A percentile compares a stretch with the other conserved stretches of the same genome.
Evolutionary conservation across 2,113 vertebrate genomes (phyloP).

Genomic region (Centrocercus urophasianus): DNA sequence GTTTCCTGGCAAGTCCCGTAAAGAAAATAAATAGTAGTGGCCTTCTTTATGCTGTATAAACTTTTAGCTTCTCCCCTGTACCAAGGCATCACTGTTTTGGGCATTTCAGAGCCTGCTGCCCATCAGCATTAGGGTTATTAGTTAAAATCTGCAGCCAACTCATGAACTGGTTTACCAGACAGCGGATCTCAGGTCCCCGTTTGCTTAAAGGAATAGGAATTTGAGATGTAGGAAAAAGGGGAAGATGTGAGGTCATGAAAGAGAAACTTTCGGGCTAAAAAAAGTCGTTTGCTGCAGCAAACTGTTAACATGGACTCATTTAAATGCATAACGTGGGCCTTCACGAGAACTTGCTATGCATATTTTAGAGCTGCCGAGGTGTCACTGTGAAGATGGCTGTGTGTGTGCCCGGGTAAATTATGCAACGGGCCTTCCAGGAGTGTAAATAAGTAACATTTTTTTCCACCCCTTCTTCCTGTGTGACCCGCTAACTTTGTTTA

Average conservation of each 20-base stretch:
- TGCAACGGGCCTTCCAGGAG: neutral
- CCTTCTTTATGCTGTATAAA: neutral
- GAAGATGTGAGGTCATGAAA: neutral
- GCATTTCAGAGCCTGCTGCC: neutral
- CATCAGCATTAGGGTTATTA: neutral
- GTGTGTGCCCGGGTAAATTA: neutral
- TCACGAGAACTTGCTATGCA: neutral
- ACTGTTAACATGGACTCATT: neutral
- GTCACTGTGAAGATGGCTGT: slow-evolving; percentile 10
- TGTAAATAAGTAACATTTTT: neutral
- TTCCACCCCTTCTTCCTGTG: neutral
- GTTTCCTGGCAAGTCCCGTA: neutral
- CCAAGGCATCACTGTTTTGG: neutral
- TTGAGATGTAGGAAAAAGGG: neutral
- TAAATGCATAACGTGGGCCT: neutral
- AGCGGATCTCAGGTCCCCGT: neutral
- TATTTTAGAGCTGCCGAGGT: slow-evolving; percentile 23
- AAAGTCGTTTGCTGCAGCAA: neutral
- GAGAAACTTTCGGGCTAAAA: neutral
- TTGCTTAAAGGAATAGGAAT: neutral
- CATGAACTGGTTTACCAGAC: neutral
- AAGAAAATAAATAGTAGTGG: neutral
- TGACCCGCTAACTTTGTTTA: neutral
- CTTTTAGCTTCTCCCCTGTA: neutral
- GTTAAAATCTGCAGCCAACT: neutral